These are phyloP conservation scores for Apogon talboti DNA, from an alignment of 2,797 vertebrate genomes.

Conservation along the genomic window DNA sequence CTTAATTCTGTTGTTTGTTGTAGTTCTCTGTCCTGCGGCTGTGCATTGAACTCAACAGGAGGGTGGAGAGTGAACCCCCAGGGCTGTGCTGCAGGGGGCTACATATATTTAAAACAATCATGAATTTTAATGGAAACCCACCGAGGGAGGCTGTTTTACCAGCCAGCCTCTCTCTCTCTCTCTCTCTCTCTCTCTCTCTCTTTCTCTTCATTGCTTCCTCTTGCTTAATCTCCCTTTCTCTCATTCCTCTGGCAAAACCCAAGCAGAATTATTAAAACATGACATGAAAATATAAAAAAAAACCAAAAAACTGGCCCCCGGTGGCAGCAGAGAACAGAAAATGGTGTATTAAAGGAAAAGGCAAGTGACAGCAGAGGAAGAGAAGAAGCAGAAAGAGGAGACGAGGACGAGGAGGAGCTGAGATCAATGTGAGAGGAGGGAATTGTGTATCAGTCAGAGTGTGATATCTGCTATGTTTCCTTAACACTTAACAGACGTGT, in stretches of 20 bases:
- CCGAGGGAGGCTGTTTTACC: slow-evolving; percentile 58
- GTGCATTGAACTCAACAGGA: slow-evolving; percentile 60
- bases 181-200: slow-evolving; percentile 6
- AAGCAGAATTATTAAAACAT: slow-evolving; percentile 74
- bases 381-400: slow-evolving; percentile 11
- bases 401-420: slow-evolving; percentile 13
- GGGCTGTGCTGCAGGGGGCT: slow-evolving; percentile 70
- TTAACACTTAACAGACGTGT: slow-evolving; percentile 41
- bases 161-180: slow-evolving; percentile 30
- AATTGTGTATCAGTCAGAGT: slow-evolving; percentile 43
- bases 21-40: slow-evolving; percentile 54
- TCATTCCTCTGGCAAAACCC: slow-evolving; percentile 63
- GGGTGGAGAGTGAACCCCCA: slow-evolving; percentile 58
- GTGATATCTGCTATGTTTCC: slow-evolving; percentile 51
- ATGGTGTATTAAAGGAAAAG: slow-evolving; percentile 59
- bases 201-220: not conserved
- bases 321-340: slow-evolving; percentile 61
- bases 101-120: slow-evolving; percentile 81
- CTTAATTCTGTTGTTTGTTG: slow-evolving; percentile 40
- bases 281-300: slow-evolving; percentile 68
- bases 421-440: slow-evolving; percentile 32
- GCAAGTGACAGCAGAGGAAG: slow-evolving; percentile 51
- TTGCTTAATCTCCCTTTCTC: slow-evolving; percentile 39
- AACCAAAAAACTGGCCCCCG: slow-evolving; percentile 54
- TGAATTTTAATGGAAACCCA: slow-evolving; percentile 80